Percentiles rank a stretch among this genome's conserved stretches.
phyloP scores from a whole-genome alignment of 2,113 vertebrate species.

The Saguinus imperator region DNA sequence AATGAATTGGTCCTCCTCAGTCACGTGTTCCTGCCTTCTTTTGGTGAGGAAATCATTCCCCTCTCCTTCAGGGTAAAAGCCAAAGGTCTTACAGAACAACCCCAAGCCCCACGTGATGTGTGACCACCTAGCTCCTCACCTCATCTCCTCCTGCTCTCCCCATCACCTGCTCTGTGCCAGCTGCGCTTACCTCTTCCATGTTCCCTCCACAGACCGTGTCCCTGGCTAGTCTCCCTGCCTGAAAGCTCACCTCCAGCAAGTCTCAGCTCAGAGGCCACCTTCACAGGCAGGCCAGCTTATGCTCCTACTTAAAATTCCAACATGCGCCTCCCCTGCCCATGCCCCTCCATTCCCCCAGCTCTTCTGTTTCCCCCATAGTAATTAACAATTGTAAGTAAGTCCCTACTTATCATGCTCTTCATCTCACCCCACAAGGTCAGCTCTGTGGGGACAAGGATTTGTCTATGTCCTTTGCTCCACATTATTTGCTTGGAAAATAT shows the following conservation, averaged over 20 bases:
- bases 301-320: background rate
- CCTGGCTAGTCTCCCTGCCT: background rate
- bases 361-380: background rate
- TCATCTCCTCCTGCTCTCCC: background rate
- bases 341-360: background rate
- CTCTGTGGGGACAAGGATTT: background rate
- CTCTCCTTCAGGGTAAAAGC: background rate
- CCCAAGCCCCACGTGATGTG: background rate
- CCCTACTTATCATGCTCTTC: background rate
- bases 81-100: background rate
- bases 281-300: background rate
- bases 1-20: background rate
- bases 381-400: background rate
- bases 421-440: background rate
- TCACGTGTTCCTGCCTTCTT: background rate
- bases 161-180: background rate
- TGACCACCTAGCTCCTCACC: background rate
- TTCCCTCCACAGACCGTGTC: background rate
- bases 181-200: background rate
- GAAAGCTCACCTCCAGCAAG: background rate
- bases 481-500: no score
- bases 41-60: background rate
- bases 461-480: background rate
- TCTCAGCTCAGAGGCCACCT: background rate
- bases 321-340: background rate